Evolutionary conservation across 2,113 vertebrate genomes (phyloP), one percentile per base, ranked within the genome.

Genomic region (Brienomyrus brachyistius): DNA sequence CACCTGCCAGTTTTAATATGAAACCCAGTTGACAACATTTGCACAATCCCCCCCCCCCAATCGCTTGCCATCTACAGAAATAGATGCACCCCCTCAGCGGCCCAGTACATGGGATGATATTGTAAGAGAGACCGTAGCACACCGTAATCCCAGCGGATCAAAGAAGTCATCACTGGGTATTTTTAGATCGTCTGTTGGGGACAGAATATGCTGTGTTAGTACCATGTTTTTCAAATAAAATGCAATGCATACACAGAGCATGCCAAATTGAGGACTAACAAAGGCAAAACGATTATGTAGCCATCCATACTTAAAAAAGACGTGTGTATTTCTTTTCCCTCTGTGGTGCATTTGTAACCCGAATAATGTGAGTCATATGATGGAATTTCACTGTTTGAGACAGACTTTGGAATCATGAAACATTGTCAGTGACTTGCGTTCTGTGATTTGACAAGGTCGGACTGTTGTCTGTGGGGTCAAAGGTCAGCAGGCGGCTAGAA

Each of bases 1-100:
- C 45, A 43, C 40, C 82, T 84, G 82, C 82, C 82, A 84, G 43
- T 48, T 84, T 84, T 84, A 84, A 47, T 84, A 48, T 84, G 82
- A 84, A 48, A 48, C 45, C 82, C 82, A 84, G 82, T 84, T 84
- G 82, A 84, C 82, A 84, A n/a, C 43, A 48, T 47, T 23, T 84
- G 23, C 82, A 48, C 21, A 84, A 48, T 84, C 35, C 15, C 70
- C 1, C 70, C 70, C 31, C 66, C 70, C 70, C 70, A 35, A 1
- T 40, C 31, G 13, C 70, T 77, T 77, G 70, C 27, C 70, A 77
- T 77, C 70, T 31, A 77, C 70, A 77, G 35, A 77, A 77, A 77
- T 40, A 77, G 70, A 77, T 77, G 70, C 70, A 77, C 11, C 15
- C 27, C 27, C 27, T 40, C 70, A 35, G 70, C 31, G 11, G 13